These are phyloP conservation scores for Stegophylla sp. DNA, from an alignment of 2,888 invertebrate species.

Conservation along the genomic window DNA sequence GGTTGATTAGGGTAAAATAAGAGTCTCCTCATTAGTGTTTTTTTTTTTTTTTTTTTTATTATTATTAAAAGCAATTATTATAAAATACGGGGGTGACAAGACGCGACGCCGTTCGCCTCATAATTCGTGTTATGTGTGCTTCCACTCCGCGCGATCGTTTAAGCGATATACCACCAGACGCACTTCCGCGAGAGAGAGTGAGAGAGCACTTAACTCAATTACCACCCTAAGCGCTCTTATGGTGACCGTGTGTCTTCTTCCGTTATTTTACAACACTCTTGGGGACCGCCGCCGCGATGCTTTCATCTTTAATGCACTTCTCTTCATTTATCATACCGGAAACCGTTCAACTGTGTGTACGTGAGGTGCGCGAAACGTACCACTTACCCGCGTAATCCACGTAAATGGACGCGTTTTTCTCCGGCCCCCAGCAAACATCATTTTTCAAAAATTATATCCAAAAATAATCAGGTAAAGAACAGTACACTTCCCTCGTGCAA, in stretches of 20 bases:
- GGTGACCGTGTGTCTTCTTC: slow-evolving; percentile 55
- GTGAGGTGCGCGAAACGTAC: background rate
- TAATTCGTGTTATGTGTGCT: slow-evolving; percentile 17
- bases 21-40: slow-evolving; percentile 24
- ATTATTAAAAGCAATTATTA: slow-evolving; percentile 57
- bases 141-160: slow-evolving; percentile 24
- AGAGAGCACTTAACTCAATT: slow-evolving; percentile 58
- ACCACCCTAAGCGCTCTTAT: slow-evolving; percentile 44
- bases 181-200: slow-evolving; percentile 56
- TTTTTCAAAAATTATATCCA: slow-evolving; percentile 29
- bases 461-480: background rate
- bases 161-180: slow-evolving; percentile 53
- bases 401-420: background rate
- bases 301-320: slow-evolving; percentile 57
- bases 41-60: too few species aligned
- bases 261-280: slow-evolving; percentile 59
- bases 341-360: slow-evolving; percentile 5
- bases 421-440: background rate
- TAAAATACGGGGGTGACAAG: background rate
- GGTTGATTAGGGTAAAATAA: background rate
- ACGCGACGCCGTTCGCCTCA: slow-evolving; percentile 35
- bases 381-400: slow-evolving; percentile 54
- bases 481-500: background rate
- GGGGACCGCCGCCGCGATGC: slow-evolving; percentile 51
- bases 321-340: slow-evolving; percentile 59